Percentiles rank a stretch among this genome's conserved stretches.
phyloP scores from a whole-genome alignment of 2,888 invertebrate genomes.

The Chouioia cunea region DNA sequence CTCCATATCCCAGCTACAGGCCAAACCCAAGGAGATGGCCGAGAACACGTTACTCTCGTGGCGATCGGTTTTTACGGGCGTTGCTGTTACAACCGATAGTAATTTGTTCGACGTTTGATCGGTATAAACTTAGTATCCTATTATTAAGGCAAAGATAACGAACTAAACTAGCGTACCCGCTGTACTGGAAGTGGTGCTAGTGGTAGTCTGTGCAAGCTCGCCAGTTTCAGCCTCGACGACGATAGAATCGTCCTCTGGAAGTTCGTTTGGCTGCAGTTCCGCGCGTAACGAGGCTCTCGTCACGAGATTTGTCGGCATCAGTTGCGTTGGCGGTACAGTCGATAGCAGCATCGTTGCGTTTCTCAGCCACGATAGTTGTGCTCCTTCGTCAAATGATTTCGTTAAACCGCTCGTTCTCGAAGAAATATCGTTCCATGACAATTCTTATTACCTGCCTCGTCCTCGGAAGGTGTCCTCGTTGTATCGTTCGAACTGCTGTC shows the following conservation, averaged over 20 bases:
- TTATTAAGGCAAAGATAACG: too few species aligned
- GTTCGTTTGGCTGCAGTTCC: constrained; percentile 54
- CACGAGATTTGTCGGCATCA: constrained; percentile 57
- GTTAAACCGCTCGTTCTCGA: too few species aligned
- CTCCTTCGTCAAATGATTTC: constrained; percentile 54
- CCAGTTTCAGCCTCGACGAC: constrained; percentile 61
- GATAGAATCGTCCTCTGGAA: constrained; percentile 60
- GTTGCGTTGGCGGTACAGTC: constrained; percentile 52
- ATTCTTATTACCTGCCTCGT: constrained; percentile 50
- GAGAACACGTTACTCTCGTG: constrained; percentile 58
- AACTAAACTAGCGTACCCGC: too few species aligned
- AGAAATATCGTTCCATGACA: too few species aligned
- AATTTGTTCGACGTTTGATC: too few species aligned
- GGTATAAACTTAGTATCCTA: too few species aligned
- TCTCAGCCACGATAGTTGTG: constrained; percentile 63
- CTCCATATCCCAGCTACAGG: constrained; percentile 82
- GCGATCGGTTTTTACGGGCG: constrained; percentile 62
- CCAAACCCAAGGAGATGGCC: constrained; percentile 81
- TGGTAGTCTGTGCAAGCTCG: constrained; percentile 53
- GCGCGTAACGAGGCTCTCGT: constrained; percentile 56
- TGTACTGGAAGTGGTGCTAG: constrained; percentile 51
- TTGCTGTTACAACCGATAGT: background rate
- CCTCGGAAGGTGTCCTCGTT: constrained; percentile 6
- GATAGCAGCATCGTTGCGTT: constrained; percentile 60
- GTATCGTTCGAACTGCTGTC: background rate